A percentile compares a stretch with the other conserved stretches of the same genome.
phyloP scores from a whole-genome alignment of 2,888 invertebrate species.

The Cantharis nigra region DNA sequence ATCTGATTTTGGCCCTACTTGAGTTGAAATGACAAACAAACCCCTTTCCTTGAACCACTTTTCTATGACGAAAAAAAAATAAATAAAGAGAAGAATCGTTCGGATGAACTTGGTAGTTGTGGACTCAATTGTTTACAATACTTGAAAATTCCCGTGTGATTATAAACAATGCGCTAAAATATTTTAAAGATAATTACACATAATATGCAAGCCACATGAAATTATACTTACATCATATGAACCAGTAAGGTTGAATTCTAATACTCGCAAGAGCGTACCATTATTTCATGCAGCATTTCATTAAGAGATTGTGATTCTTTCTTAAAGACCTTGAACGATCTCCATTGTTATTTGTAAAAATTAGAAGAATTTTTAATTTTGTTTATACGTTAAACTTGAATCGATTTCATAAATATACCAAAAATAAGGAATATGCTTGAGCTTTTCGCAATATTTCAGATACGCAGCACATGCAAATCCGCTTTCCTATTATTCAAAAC shows the following conservation, averaged over 20 bases:
- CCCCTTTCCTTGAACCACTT: neutral
- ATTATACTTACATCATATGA: slow-evolving; percentile 36
- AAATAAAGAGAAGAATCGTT: neutral
- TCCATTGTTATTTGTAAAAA: neutral
- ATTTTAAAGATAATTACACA: slow-evolving; percentile 1
- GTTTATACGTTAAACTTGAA: neutral
- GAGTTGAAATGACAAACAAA: neutral
- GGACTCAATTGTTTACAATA: neutral
- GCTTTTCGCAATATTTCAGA: neutral
- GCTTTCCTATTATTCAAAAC: neutral
- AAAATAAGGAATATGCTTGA: neutral
- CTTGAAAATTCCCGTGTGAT: slow-evolving; percentile 21
- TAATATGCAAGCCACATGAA: slow-evolving; percentile 31
- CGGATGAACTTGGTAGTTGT: neutral
- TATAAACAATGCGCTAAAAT: slow-evolving; percentile 16
- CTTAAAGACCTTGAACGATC: slow-evolving; percentile 30
- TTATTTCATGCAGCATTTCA: slow-evolving; percentile 33
- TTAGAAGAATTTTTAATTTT: neutral
- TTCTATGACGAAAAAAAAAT: neutral
- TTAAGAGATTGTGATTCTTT: slow-evolving; percentile 34
- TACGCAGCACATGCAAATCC: neutral
- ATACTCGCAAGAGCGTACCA: slow-evolving; percentile 20
- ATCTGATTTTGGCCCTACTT: neutral
- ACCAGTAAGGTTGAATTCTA: slow-evolving; percentile 38
- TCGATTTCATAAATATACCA: neutral